A percentile compares a stretch with the other conserved stretches of the same genome.
Evolutionary conservation across 2,113 vertebrate species (phyloP).

Genomic region (Perca fluviatilis): DNA sequence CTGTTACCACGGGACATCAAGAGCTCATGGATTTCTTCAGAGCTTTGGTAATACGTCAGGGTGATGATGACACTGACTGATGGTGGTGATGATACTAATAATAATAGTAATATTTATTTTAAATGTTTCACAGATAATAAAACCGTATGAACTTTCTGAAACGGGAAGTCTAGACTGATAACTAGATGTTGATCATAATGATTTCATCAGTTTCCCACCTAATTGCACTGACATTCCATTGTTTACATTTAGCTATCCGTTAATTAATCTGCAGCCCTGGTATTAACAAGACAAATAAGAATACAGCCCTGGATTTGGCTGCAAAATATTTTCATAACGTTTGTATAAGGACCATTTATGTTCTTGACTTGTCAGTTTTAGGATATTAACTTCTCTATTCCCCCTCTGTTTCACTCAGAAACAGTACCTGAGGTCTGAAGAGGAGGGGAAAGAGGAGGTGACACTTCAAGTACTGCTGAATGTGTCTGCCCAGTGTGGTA

Average conservation of each 20-base stretch:
- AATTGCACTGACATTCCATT: neutral
- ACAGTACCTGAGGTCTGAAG: constrained; percentile 70
- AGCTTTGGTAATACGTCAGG: constrained; percentile 88
- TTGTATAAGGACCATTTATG: neutral
- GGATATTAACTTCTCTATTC: neutral
- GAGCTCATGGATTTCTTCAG: constrained; percentile 91
- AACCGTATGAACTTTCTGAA: neutral
- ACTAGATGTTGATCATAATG: neutral
- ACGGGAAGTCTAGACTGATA: constrained; percentile 1
- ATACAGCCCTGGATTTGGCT: neutral
- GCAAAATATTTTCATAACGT: neutral
- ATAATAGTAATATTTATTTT: neutral
- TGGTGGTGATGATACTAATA: neutral
- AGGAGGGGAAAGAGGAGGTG: constrained; percentile 86
- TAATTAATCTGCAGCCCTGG: constrained; percentile 4
- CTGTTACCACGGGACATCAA: constrained; percentile 81
- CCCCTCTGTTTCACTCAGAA: constrained; percentile 55
- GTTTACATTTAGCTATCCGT: constrained; percentile 1
- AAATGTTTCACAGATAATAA: constrained; percentile 3
- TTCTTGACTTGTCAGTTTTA: neutral
- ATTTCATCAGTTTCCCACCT: constrained; percentile 20
- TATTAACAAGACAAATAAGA: constrained; percentile 17
- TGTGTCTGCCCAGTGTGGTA: constrained; percentile 88
- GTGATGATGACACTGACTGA: constrained; percentile 1
- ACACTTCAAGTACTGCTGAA: constrained; percentile 90